Base-by-base conservation (phyloP, 2,888 invertebrate genomes). In the Tholera decimalis region DNA sequence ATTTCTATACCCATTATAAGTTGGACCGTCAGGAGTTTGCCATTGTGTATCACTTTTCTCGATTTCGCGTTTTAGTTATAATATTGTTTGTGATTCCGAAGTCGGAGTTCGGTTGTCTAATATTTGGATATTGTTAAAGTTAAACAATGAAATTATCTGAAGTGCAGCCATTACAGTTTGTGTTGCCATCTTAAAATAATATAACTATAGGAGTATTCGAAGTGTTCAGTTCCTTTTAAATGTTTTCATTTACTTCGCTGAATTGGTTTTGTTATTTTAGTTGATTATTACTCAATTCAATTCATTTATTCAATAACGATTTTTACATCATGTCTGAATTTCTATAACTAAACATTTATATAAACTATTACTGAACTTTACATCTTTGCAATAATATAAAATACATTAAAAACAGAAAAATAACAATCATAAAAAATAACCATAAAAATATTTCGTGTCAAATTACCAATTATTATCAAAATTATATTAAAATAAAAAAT, bases 71-170 rank as follows among this genome's bases (percentile, higher is more conserved):
- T 61, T 46, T 46, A 60, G 49, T 69, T 72, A 43, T 51, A 33
- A 51, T 61, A 43, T 60, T 74, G 46, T 75, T 75, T 72, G 71
- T 41, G 44, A 55, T 46, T 60, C 44, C 35, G 24, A 30, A 59
- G 50, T 46, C 20, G 9, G 44, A 68, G 55, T 51, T 73, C 55
- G 22, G 18, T 46, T 55, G 64, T 50, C 35, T 76, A 55, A 46
- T 77, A 58, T 71, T 71, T 64, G 64, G 51, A 71, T 59, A 77
- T 71, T 71, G 72, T 59, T 64, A 49, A 73, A 73, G 77, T 73
- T 73, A 11, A 47, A 58, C 65, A 51, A 65, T 71, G 56, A 71
- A 73, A 73, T 77, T 73, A 73, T 59, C 47, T 56, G 46, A 59
- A 77, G 50, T 44, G 64, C 43, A 18, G 57, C 35, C 58, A 71